These are phyloP conservation scores for Alligator sinensis DNA, from an alignment of 2,113 vertebrate species.

Conservation along the genomic window DNA sequence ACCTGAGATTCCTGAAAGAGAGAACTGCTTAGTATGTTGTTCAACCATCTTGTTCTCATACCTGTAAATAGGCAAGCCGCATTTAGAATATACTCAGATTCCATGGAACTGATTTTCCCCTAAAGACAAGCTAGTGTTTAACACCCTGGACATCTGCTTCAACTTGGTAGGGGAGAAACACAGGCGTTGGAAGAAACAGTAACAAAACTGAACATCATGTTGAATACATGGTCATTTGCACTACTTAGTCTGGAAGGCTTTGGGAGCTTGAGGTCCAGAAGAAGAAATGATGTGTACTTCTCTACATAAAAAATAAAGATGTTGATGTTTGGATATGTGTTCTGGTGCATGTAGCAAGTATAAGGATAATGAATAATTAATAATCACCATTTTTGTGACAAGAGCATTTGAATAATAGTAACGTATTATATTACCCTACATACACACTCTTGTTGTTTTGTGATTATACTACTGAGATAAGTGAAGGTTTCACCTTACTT, in stretches of 20 bases:
- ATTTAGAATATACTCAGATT: slow-evolving; percentile 41
- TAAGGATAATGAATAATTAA: neutral
- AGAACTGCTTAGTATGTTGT: slow-evolving; percentile 30
- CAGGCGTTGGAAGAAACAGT: slow-evolving; percentile 29
- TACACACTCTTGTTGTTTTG: no score
- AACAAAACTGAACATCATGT: neutral
- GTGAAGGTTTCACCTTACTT: neutral
- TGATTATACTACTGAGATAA: no score
- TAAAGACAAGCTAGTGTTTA: neutral
- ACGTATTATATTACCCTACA: neutral
- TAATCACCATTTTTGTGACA: neutral
- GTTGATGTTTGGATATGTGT: neutral
- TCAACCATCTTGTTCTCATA: neutral
- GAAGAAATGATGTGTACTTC: neutral
- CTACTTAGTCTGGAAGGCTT: neutral
- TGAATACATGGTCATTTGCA: neutral
- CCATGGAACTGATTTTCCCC: neutral
- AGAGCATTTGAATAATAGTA: neutral
- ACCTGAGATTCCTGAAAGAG: slow-evolving; percentile 21
- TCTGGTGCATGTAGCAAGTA: neutral
- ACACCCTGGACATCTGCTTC: neutral
- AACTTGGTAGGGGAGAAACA: neutral
- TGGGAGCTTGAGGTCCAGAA: neutral
- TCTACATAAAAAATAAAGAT: neutral
- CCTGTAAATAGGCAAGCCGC: neutral